phyloP scores from a whole-genome alignment of 2,797 vertebrate genomes.

The Argentina silus region DNA sequence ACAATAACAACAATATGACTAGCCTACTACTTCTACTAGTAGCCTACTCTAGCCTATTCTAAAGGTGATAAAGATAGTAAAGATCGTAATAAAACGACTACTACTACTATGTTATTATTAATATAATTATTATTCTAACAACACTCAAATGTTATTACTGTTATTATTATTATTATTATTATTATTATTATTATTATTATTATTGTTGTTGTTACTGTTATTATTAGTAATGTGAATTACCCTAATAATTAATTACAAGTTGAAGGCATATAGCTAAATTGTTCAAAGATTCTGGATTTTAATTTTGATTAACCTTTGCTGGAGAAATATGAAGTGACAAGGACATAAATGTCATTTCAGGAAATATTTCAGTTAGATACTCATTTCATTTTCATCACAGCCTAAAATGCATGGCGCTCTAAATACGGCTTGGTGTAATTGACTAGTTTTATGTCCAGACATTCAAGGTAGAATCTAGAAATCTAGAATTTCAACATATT shows the following conservation, averaged over 20 bases:
- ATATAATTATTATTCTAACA: slow-evolving; percentile 7
- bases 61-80: no score
- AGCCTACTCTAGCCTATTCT: no score
- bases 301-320: no score
- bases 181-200: background rate
- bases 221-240: background rate
- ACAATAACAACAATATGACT: background rate
- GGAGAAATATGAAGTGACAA: no score
- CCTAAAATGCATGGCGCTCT: no score
- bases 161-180: background rate
- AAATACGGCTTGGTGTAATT: background rate
- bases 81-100: background rate
- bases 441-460: background rate
- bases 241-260: background rate
- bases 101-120: background rate
- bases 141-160: background rate
- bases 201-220: background rate
- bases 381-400: no score
- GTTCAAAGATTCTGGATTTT: no score
- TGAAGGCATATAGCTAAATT: background rate
- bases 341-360: no score
- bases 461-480: no score
- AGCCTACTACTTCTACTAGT: no score
- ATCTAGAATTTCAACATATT: background rate
- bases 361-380: no score